Evolutionary conservation across 2,113 vertebrate genomes (phyloP).

Genomic region (Ailurus styani): DNA sequence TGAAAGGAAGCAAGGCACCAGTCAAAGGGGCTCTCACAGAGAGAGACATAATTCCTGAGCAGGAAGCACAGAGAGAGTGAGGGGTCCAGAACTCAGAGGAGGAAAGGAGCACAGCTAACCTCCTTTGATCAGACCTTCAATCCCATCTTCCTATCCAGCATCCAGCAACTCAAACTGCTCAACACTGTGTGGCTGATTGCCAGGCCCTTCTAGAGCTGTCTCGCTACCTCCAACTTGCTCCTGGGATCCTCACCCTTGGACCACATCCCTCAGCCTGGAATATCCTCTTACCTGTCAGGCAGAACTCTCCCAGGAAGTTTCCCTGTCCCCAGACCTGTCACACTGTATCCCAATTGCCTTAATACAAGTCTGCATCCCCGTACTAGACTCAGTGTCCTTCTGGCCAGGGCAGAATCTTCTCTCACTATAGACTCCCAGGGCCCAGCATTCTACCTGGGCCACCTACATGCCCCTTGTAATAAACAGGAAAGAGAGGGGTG

Average conservation of each 20-base stretch:
- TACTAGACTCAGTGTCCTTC: not conserved
- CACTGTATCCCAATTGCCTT: not conserved
- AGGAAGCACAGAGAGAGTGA: not conserved
- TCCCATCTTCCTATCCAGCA: not conserved
- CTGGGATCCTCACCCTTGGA: not conserved
- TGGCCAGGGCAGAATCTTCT: too few species aligned
- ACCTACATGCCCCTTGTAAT: too few species aligned
- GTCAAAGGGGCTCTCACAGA: not conserved
- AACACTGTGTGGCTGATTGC: too few species aligned
- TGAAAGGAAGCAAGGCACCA: not conserved
- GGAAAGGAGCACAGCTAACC: accelerated
- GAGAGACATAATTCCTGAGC: too few species aligned
- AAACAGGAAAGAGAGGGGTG: accelerated
- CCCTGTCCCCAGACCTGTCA: not conserved
- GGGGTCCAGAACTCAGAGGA: not conserved
- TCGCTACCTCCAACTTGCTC: not conserved
- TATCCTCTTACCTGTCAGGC: not conserved
- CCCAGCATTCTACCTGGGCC: too few species aligned
- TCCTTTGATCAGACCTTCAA: not conserved
- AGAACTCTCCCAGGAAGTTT: not conserved
- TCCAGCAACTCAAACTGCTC: not conserved
- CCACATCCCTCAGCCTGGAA: not conserved
- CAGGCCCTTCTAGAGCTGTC: not conserved
- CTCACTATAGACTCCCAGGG: too few species aligned
- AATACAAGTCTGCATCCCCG: not conserved